These are phyloP conservation scores for Heliopora coerulea DNA, from an alignment of 92 coral and sea anemone species.

Conservation along the genomic window DNA sequence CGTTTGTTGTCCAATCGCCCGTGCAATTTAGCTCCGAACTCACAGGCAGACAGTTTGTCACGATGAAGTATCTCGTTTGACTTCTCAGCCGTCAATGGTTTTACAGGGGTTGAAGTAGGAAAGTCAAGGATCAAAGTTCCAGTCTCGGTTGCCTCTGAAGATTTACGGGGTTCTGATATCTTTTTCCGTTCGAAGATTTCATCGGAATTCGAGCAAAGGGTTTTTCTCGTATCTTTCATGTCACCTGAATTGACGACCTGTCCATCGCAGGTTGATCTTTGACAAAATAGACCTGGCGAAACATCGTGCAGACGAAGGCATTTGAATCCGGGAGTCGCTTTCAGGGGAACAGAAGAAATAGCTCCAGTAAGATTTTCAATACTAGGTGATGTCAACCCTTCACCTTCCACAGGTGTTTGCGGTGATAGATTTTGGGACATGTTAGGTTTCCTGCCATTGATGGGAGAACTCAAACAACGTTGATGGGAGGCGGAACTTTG, in stretches of 20 bases:
- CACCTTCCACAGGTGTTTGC: too few species aligned
- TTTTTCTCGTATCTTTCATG: not conserved
- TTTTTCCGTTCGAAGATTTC: not conserved
- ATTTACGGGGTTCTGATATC: not conserved
- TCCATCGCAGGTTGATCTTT: not conserved
- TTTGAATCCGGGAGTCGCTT: too few species aligned
- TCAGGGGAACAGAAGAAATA: too few species aligned
- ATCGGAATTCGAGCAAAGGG: not conserved
- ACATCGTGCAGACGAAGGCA: too few species aligned
- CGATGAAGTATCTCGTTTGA: too few species aligned
- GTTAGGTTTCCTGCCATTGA: too few species aligned
- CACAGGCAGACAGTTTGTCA: not conserved
- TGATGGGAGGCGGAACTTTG: too few species aligned
- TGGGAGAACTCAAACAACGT: too few species aligned
- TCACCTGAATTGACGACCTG: not conserved
- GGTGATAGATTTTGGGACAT: too few species aligned
- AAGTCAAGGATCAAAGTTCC: too few species aligned
- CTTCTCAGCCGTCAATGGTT: not conserved
- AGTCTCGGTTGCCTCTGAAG: not conserved
- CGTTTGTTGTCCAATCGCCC: not conserved
- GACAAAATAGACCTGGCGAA: not conserved
- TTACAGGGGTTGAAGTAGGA: not conserved
- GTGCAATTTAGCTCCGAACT: not conserved
- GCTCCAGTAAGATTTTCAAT: too few species aligned
- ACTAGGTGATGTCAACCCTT: too few species aligned